Evolutionary conservation across 2,888 invertebrate genomes (phyloP), one percentile per base, ranked within the genome.

Genomic region (Leucania comma): DNA sequence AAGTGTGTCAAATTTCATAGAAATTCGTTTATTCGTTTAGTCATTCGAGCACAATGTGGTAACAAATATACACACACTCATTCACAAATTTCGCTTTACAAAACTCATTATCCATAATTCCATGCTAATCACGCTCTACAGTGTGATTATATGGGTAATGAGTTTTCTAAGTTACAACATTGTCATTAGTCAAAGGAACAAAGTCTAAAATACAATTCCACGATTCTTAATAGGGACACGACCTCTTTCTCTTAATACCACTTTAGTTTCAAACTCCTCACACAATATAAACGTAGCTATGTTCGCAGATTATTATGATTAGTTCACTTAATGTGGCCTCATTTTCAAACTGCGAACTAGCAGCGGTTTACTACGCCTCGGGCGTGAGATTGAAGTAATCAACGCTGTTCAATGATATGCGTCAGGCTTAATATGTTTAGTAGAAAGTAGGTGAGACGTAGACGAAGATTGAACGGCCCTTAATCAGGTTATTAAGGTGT

Each of bases 271-370:
- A 54, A 74, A 64, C 79, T 73, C 66, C 29, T 29, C 9, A 61
- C 29, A 61, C 42, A 62, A 46, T 58, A 54, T 54, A 59, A 26
- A 61, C 67, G 61, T 35, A 56, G 56, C 22, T 35, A 22, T 35
- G 75, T 83, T 67, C 68, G 10, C 32, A 51, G 72, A 82, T 81
- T 82, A 82, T 83, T 83, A 76, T 79, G 81, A 83, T 82, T 79
- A 82, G 76, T 72, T 75, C 65, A 42, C 54, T 69, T 70, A 81
- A 79, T 82, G 79, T 66, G 75, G 59, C 68, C 75, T 74, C 75
- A 73, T 81, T 75, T 72, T 68, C 65, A 68, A 77, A 83, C 83
- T 75, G 57, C 20, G 67, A 80, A 80, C 61, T 72, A 68, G 48
- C 46, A 32, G 60, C 53, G 63, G 70, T 51, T 71, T 58, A 63